Base-by-base conservation (phyloP, 2,113 vertebrate genomes). In the Cyprinodon variegatus region DNA sequence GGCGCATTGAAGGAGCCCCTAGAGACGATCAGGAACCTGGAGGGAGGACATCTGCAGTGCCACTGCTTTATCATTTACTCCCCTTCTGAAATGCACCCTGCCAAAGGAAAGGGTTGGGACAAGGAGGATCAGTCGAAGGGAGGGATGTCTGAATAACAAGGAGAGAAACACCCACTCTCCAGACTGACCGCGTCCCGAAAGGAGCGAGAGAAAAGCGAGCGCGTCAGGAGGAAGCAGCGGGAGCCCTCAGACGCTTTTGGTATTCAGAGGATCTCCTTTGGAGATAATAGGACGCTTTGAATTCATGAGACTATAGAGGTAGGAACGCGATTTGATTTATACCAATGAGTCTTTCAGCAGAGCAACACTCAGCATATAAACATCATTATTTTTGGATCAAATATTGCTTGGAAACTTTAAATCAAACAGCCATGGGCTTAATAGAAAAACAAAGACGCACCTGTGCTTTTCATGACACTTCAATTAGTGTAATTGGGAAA, bases 71-170 rank as follows among this genome's bases (percentile, higher is more conserved):
- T 59, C 60, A 67, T 60, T 45, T 65, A 69, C 66, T 62, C 68
- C 65, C 66, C 76, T n/a, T 77, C 70, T 75, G 61, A 72, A 76
- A 91, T 78, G 80, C 83, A 74, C 68, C 37, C 40, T 79, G 85
- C 64, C 67, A 68, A 83, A 81, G 79, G 75, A 74, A 61, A 87
- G 89, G 89, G 85, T 59, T 87, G 85, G 89, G 86, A 88, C 84
- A 79, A 74, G 77, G 84, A 91, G 87, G 84, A 76, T 85, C 76
- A 88, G 87, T 89, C 45, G 84, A 90, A 93, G 91, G 92, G 92
- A 89, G 93, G 92, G 89, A 91, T 89, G 88, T 83, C 81, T 87
- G 88, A 91, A 89, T 90, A 90, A 90, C 86, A 76, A 91, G 77
- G 72, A 75, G 77, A 91, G 87, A 86, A 88, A 92, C 86, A 90